Base-by-base conservation (phyloP, 1,140 invertebrate genomes). In the Zaprionus ornatus region DNA sequence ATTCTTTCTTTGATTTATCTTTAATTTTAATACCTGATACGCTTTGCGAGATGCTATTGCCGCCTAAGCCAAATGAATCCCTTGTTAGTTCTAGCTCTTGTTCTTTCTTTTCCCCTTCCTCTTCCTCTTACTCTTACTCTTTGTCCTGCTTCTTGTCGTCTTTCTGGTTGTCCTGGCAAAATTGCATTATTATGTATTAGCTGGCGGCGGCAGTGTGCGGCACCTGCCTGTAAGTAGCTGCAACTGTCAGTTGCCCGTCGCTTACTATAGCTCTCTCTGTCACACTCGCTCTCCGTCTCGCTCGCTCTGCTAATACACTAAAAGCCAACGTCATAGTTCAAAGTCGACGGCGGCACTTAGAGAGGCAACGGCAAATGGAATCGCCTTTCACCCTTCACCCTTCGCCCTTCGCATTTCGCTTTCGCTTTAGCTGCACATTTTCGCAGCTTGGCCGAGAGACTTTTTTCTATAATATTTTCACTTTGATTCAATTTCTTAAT, bases 401-500 rank as follows among this genome's bases (percentile, higher is more conserved):
- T 23, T 15, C 0, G 9, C 37, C 6, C 35, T 32, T 29, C 23
- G 1, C 45, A 27, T 2, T 40, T 25, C 7, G 29, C 29, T 35
- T 5, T 37, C 9, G 12, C 52, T 54, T 29, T 45, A n/a, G 52
- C 27, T 74, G 45, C 45, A 21, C 19, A 42, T 21, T 60, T 73
- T 37, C n/a, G 7, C 13, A 55, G 13, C 10, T 64, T 45, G 13
- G 48, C 35, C 61, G 73, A 67, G 48, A 64, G 48, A 50, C 64
- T 74, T 80, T 60, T 79, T 77, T 50, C 35, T 87, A 76, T 77
- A 82, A 86, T 77, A 86, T 88, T 90, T 88, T 77, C 66, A 90
- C 81, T 82, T 90, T 88, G 85, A 88, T 88, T 88, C 82, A 88
- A 88, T 85, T 90, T 88, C 85, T 88, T 90, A 90, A 88, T 90